Percentiles rank a stretch among this genome's conserved stretches.
Evolutionary conservation across 1,140 invertebrate species (phyloP).

Genomic region (Diorhabda carinulata): DNA sequence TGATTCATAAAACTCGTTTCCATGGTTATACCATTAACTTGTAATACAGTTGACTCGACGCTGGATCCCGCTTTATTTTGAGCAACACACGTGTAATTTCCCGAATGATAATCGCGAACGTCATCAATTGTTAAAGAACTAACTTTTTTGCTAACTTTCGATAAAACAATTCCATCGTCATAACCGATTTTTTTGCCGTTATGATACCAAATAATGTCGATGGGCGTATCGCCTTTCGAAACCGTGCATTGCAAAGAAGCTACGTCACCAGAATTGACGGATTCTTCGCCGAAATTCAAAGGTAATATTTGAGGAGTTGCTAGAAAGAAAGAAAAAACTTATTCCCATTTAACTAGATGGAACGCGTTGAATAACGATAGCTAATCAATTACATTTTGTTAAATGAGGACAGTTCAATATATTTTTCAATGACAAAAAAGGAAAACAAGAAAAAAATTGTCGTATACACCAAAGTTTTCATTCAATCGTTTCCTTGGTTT

Average conservation of each 20-base stretch:
- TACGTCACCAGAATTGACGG: constrained; percentile 60
- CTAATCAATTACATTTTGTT: too few species aligned
- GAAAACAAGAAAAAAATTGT: too few species aligned
- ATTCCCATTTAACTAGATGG: too few species aligned
- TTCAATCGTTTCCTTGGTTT: too few species aligned
- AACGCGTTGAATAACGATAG: too few species aligned
- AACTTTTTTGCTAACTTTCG: constrained; percentile 34
- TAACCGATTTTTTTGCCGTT: constrained; percentile 49
- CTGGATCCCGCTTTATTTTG: constrained; percentile 58
- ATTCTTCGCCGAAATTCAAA: constrained; percentile 59
- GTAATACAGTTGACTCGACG: constrained; percentile 58
- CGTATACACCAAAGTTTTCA: too few species aligned
- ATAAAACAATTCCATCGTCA: constrained; percentile 35
- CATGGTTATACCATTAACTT: constrained; percentile 59
- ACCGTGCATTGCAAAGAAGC: constrained; percentile 60
- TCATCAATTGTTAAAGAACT: constrained; percentile 55
- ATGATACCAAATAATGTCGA: constrained; percentile 61
- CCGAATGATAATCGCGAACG: constrained; percentile 56
- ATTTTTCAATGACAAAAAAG: too few species aligned
- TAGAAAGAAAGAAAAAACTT: constrained; percentile 36
- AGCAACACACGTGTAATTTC: constrained; percentile 62
- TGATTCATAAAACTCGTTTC: background rate
- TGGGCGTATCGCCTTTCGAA: constrained; percentile 62
- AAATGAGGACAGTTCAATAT: too few species aligned
- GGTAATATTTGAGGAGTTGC: constrained; percentile 59